Conservation (phyloP, 2,113 vertebrate species). For the Peromyscus polionotus region DNA sequence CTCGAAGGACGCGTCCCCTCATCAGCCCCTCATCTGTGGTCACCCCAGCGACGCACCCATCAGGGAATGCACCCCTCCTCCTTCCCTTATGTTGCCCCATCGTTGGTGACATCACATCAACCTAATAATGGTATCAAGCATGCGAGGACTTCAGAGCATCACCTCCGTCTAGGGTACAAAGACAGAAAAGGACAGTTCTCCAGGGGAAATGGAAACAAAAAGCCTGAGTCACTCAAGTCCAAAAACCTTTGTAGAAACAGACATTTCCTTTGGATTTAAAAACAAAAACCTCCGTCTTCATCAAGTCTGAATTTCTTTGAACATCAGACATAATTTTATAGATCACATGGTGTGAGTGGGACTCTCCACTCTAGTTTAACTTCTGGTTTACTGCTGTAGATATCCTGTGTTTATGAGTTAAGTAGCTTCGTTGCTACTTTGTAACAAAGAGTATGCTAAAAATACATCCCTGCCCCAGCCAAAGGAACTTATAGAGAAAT, state of each 20-base stretch:
- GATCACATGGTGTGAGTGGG: constrained; percentile 15
- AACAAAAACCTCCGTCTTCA: neutral
- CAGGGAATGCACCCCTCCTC: fast-evolving
- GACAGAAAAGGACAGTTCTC: neutral
- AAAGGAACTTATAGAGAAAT: neutral
- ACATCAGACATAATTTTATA: neutral
- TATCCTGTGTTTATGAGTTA: constrained; percentile 43
- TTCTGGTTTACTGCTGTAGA: neutral
- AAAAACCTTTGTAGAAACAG: neutral
- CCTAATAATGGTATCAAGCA: neutral
- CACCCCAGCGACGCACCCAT: neutral
- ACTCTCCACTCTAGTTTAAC: constrained; percentile 8
- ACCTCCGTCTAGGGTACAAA: too few species aligned
- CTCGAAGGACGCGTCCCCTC: neutral
- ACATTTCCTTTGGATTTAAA: neutral
- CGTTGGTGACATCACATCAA: neutral
- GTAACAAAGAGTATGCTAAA: neutral
- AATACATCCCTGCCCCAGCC: neutral
- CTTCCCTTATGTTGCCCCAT: neutral
- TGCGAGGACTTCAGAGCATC: neutral
- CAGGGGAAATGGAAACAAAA: constrained; percentile 43
- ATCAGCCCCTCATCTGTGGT: too few species aligned
- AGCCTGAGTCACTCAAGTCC: neutral
- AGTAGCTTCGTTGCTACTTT: neutral
- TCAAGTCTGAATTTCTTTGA: constrained; percentile 52